These are phyloP conservation scores for Ptycholaimellus sp. DNA, from an alignment of 2,888 invertebrate species.

Conservation along the genomic window DNA sequence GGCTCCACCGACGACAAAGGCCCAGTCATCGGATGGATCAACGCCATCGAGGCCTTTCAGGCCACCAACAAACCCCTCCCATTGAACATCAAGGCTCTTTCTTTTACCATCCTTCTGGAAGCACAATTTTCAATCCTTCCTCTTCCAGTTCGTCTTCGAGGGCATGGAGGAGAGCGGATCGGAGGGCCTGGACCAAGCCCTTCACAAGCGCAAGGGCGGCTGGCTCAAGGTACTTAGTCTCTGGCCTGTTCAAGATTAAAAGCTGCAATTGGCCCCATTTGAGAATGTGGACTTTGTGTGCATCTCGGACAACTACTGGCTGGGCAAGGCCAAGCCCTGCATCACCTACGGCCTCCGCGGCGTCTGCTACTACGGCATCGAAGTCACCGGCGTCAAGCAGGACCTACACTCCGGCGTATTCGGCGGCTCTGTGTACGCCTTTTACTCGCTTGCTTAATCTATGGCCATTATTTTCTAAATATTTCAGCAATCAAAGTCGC, in stretches of 20 bases:
- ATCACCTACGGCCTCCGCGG: constrained; percentile 80
- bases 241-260: too few species aligned
- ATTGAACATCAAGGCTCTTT: constrained; percentile 35
- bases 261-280: too few species aligned
- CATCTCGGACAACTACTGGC: constrained; percentile 96
- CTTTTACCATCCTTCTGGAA: neutral
- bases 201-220: constrained; percentile 44
- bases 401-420: constrained; percentile 87
- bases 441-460: too few species aligned
- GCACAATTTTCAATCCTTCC: neutral
- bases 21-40: constrained; percentile 77
- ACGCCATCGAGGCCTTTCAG: constrained; percentile 67
- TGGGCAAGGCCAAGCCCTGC: constrained; percentile 85
- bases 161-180: constrained; percentile 97
- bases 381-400: constrained; percentile 49
- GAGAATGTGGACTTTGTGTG: constrained; percentile 65
- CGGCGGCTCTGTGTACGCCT: constrained; percentile 63
- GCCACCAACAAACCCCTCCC: constrained; percentile 41
- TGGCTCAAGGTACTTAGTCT: constrained; percentile 51
- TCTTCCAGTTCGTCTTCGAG: constrained; percentile 57
- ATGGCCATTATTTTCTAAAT: neutral
- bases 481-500: too few species aligned
- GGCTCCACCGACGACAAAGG: constrained; percentile 77
- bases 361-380: constrained; percentile 50
- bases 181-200: constrained; percentile 66